Base-by-base conservation (phyloP, 2,113 vertebrate species). In the Aythya baeri region DNA sequence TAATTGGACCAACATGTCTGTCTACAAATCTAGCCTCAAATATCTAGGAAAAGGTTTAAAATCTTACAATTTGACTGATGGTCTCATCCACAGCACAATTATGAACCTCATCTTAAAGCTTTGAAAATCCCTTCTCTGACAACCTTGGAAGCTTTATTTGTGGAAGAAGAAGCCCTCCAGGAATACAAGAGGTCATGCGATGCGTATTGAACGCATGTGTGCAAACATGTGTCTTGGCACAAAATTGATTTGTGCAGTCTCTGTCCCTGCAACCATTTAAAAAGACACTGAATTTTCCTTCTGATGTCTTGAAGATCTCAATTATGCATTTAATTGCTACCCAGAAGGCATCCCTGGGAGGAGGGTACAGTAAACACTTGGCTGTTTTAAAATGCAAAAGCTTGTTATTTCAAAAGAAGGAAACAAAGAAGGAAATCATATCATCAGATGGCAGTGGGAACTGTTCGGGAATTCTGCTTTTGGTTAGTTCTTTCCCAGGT, bases 251-350 rank as follows among this genome's bases (percentile, higher is more conserved):
- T 80, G 62, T 94, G 50, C 80, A 84, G 50, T 71, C 61, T 91
- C 76, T 75, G 67, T 88, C 65, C 65, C 70, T 57, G 26, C 44
- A 94, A 82, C n/a, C 38, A 62, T 86, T 94, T 44, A 58, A 78
- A 94, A 86, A 86, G 50, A 44, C 68, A 54, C 32, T 81, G 43
- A 78, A 62, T 92, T 83, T 91, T 65, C 34, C 49, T 95, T 86
- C 61, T 91, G 61, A 84, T 81, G 72, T 83, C 58, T 86, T 90
- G 52, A 91, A 63, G 36, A 65, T 78, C 83, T 88, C 90, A 86
- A 76, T 90, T 93, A 75, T 41, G n/a, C 32, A 32, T 88, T 91
- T 92, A 94, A 91, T 84, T 93, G 61, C 68, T 78, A 71, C 83
- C 79, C 61, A 84, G 49, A 88, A 96, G 79, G 43, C 70, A 75